Percentiles rank a stretch among this genome's conserved stretches.
Evolutionary conservation across 2,113 vertebrate genomes (phyloP).

Genomic region (Cervus canadensis): DNA sequence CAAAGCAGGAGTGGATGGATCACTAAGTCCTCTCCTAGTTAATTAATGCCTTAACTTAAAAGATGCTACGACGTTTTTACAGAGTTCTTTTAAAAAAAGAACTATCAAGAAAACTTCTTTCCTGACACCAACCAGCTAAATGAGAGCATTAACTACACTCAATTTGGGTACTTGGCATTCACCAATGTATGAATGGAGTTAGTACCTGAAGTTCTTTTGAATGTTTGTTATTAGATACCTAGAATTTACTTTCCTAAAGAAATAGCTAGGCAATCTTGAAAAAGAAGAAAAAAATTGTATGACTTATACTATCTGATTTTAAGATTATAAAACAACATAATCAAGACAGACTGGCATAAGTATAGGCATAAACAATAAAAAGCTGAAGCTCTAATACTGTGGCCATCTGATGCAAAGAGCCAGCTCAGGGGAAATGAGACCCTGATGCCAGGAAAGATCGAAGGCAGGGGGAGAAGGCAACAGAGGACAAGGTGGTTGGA

Average conservation of each 20-base stretch:
- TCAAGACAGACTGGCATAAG: neutral
- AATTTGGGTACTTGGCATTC: neutral
- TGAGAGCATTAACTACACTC: neutral
- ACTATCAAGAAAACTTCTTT: neutral
- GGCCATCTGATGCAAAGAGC: neutral
- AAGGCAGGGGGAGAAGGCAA: neutral
- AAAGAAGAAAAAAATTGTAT: neutral
- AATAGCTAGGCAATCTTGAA: neutral
- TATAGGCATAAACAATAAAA: neutral
- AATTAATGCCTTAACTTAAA: neutral
- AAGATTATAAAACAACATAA: neutral
- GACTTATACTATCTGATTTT: neutral
- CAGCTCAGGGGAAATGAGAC: neutral
- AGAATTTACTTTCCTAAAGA: neutral
- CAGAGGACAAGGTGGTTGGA: neutral
- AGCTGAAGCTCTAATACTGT: neutral
- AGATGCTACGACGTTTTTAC: neutral
- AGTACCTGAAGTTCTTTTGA: neutral
- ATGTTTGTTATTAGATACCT: neutral
- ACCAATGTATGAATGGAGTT: neutral
- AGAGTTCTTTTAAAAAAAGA: neutral
- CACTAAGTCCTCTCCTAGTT: neutral
- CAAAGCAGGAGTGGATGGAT: neutral
- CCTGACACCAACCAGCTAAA: neutral
- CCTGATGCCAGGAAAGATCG: neutral